Evolutionary conservation across 2,888 invertebrate genomes (phyloP).

Genomic region (Belgica antarctica): DNA sequence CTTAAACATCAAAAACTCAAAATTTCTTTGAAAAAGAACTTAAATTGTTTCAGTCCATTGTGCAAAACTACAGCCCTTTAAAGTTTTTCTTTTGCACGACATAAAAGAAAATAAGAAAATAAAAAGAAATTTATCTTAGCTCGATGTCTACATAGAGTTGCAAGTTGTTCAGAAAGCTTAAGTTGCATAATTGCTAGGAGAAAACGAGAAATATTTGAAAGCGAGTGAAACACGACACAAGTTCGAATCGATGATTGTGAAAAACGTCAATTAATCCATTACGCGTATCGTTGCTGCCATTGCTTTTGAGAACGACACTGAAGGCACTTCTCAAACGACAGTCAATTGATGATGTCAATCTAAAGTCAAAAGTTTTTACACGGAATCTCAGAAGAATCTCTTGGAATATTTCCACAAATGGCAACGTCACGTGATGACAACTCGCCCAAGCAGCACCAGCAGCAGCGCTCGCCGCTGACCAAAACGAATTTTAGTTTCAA

Average conservation of each 20-base stretch:
- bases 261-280: conserved; percentile 8
- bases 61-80: no score
- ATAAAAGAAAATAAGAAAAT: no score
- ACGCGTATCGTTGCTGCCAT: background rate
- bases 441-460: conserved; percentile 35
- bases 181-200: conserved; percentile 14
- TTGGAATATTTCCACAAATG: background rate
- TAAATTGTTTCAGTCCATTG: no score
- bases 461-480: conserved; percentile 37
- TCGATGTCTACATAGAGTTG: no score
- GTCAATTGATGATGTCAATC: conserved; percentile 24
- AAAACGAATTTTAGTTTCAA: conserved; percentile 34
- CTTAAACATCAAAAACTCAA: no score
- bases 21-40: no score
- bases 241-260: background rate
- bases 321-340: background rate
- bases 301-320: background rate
- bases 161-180: no score
- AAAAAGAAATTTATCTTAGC: no score
- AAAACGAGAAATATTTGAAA: background rate
- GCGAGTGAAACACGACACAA: background rate
- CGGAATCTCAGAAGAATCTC: no score
- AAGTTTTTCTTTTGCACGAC: no score
- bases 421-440: conserved; percentile 38
- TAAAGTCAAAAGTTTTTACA: no score